A percentile compares a stretch with the other conserved stretches of the same genome.
Conservation (phyloP, 2,888 invertebrate genomes). For the Girardia tigrina region DNA sequence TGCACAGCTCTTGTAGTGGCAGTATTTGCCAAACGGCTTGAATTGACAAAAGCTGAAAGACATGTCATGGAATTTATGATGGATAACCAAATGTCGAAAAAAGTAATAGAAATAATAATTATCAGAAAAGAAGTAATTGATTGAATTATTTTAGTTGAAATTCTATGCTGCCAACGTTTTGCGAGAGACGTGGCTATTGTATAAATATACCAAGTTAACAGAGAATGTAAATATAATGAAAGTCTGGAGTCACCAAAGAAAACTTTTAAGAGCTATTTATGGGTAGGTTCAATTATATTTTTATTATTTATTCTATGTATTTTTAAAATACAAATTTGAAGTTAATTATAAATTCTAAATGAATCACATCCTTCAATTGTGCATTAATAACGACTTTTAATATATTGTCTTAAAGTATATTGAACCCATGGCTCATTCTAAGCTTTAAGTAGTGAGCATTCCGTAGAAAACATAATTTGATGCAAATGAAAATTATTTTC, state of each 20-base stretch:
- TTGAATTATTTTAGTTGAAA: constrained; percentile 66
- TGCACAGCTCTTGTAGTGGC: constrained; percentile 97
- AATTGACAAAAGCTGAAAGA: constrained; percentile 95
- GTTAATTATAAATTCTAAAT: too few relatives aligned
- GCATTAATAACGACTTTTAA: too few relatives aligned
- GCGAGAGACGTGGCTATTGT: constrained; percentile 98
- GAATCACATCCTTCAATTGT: too few relatives aligned
- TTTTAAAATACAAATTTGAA: too few relatives aligned
- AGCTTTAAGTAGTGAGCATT: too few relatives aligned
- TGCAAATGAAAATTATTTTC: too few relatives aligned
- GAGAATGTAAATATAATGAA: constrained; percentile 87
- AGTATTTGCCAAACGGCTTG: constrained; percentile 94
- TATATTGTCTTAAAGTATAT: too few relatives aligned
- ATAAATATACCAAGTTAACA: constrained; percentile 94
- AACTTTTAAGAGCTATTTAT: constrained; percentile 96
- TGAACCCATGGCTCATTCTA: too few relatives aligned
- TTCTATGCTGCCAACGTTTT: constrained; percentile 98
- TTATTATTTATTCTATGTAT: too few relatives aligned
- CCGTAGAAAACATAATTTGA: too few relatives aligned
- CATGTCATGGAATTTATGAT: constrained; percentile 99
- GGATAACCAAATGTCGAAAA: constrained; percentile 97
- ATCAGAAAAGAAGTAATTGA: too few relatives aligned
- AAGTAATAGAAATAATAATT: constrained; percentile 50
- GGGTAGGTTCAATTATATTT: constrained; percentile 67
- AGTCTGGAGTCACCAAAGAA: constrained; percentile 92